A percentile compares a stretch with the other conserved stretches of the same genome.
Evolutionary conservation across 2,113 vertebrate genomes (phyloP).

Genomic region (Calidris pygmaea): DNA sequence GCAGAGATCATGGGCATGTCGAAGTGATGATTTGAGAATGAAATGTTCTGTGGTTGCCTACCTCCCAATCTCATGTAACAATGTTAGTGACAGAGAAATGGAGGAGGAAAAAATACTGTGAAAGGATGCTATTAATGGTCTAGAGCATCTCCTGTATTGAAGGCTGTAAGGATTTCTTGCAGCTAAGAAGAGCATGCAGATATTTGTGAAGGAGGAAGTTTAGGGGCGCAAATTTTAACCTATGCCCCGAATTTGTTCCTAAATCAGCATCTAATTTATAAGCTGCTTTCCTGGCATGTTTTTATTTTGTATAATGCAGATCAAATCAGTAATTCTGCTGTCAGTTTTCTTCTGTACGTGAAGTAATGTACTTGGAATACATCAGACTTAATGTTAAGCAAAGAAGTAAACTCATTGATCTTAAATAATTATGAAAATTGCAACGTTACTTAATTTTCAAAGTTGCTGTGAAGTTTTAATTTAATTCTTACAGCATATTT

Average conservation of each 20-base stretch:
- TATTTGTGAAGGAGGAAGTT: neutral
- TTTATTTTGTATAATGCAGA: neutral
- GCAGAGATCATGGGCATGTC: neutral
- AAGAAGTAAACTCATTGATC: neutral
- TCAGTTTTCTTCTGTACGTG: neutral
- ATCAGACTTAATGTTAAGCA: neutral
- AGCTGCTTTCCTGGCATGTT: neutral
- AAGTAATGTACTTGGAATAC: neutral
- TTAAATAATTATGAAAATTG: neutral
- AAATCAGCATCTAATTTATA: neutral
- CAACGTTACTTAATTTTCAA: neutral
- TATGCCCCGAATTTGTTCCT: neutral
- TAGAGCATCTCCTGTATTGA: neutral
- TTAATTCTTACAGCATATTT: neutral
- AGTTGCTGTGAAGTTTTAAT: neutral
- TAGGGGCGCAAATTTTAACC: neutral
- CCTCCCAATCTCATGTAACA: neutral
- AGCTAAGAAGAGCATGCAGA: neutral
- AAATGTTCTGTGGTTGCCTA: neutral
- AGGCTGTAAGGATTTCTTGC: neutral
- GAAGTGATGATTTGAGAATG: neutral
- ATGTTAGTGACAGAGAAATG: neutral
- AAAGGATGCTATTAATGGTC: neutral
- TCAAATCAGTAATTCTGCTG: neutral
- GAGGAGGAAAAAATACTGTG: neutral